A percentile compares a stretch with the other conserved stretches of the same genome.
Conservation (phyloP, 2,888 invertebrate species). For the Melinopterus prodromus region DNA sequence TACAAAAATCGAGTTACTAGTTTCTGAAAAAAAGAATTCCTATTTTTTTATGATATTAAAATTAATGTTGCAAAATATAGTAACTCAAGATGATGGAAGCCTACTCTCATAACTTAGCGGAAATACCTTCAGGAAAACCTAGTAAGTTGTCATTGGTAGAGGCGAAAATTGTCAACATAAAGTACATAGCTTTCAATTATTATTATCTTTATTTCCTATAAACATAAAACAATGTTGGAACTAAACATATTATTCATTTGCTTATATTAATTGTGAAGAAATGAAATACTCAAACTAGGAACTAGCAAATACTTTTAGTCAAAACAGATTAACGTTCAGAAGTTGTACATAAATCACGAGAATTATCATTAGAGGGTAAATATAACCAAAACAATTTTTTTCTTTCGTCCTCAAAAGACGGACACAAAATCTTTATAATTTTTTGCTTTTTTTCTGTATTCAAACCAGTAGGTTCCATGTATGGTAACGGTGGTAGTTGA, state of each 20-base stretch:
- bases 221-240: not conserved
- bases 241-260: conserved; percentile 4
- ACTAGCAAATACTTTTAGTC: conserved; percentile 4
- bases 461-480: not conserved
- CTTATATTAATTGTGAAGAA: conserved; percentile 4
- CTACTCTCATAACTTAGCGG: not conserved
- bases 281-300: not conserved
- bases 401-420: not conserved
- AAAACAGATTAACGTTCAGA: not conserved
- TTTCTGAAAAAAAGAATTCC: not conserved
- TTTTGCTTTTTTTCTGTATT: not conserved
- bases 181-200: not conserved
- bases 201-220: not conserved
- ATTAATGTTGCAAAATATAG: conserved; percentile 4
- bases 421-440: not conserved
- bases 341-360: not conserved
- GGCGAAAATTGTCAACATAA: conserved; percentile 4
- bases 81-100: conserved; percentile 4
- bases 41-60: not conserved
- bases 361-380: conserved; percentile 4
- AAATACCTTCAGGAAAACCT: not conserved
- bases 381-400: not conserved
- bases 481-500: not conserved
- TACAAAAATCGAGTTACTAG: conserved; percentile 4
- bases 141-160: conserved; percentile 4